Conservation (phyloP, 2,113 vertebrate genomes). For the Menidia beryllina region DNA sequence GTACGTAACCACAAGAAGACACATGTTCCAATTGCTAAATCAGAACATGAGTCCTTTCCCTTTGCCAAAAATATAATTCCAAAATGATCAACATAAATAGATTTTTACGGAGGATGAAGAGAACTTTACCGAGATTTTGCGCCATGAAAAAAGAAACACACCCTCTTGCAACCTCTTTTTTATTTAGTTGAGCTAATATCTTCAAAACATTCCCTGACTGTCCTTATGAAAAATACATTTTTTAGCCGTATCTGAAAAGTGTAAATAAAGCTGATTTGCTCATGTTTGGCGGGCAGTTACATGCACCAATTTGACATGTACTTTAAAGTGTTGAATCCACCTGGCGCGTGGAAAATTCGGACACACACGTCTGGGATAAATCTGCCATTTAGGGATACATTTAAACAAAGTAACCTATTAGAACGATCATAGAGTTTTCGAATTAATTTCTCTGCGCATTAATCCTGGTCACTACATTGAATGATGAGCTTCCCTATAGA, state of each 20-base stretch:
- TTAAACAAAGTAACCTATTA: slow-evolving; percentile 1
- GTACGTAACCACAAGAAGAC: slow-evolving; percentile 39
- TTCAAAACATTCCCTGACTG: slow-evolving; percentile 15
- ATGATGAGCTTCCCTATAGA: neutral
- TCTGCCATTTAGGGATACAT: neutral
- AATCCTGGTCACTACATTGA: slow-evolving; percentile 9
- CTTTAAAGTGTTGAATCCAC: neutral
- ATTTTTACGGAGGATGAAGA: neutral
- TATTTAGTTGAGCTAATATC: neutral
- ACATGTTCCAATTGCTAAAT: slow-evolving; percentile 43
- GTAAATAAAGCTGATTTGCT: neutral
- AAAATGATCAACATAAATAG: too few species aligned
- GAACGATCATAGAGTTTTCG: neutral
- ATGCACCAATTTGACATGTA: neutral
- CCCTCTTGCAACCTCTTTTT: slow-evolving; percentile 15
- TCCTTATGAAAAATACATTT: slow-evolving; percentile 24
- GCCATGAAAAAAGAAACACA: slow-evolving; percentile 35
- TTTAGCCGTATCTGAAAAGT: slow-evolving; percentile 8
- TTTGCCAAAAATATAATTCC: slow-evolving; percentile 6
- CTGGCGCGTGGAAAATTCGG: slow-evolving; percentile 17
- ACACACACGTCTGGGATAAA: slow-evolving; percentile 16
- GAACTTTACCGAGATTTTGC: neutral
- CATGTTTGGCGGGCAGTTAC: neutral
- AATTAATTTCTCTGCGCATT: neutral
- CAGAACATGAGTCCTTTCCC: slow-evolving; percentile 1